Conservation (phyloP, 1,140 invertebrate species). For the Danaus plexippus region DNA sequence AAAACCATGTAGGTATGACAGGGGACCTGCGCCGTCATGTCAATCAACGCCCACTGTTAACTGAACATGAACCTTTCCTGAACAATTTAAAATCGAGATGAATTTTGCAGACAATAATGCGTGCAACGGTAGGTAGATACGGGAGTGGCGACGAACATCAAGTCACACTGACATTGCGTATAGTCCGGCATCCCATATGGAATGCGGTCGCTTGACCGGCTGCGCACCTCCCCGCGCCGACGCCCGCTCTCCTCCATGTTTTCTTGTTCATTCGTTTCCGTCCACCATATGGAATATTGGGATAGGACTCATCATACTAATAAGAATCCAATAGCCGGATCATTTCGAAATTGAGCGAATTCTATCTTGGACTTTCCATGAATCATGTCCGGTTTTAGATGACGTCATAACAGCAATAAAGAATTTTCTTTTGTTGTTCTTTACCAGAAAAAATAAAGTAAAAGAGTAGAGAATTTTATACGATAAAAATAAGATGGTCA, state of each 20-base stretch:
- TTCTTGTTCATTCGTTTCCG: conserved; percentile 58
- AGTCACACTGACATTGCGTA: conserved; percentile 67
- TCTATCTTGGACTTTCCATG: conserved; percentile 17
- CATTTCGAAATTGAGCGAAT: conserved; percentile 8
- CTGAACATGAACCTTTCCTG: conserved; percentile 21
- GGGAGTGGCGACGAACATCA: conserved; percentile 31
- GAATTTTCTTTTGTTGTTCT: too few species aligned
- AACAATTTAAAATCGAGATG: conserved; percentile 24
- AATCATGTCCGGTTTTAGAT: conserved; percentile 28
- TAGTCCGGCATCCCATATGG: conserved; percentile 67
- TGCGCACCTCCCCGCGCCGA: conserved; percentile 58
- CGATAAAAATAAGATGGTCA: background rate
- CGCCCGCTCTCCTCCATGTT: conserved; percentile 59
- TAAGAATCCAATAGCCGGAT: conserved; percentile 38
- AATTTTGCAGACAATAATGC: conserved; percentile 34
- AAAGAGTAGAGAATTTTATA: conserved; percentile 4
- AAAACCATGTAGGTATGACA: conserved; percentile 14
- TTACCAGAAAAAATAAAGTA: background rate
- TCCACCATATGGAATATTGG: conserved; percentile 61
- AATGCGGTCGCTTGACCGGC: conserved; percentile 67
- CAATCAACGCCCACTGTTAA: conserved; percentile 36
- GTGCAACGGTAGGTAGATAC: conserved; percentile 35
- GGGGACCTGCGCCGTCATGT: conserved; percentile 45
- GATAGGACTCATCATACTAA: conserved; percentile 46
- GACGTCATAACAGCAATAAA: conserved; percentile 25